Evolutionary conservation across 2,797 vertebrate species (phyloP), one percentile per base, ranked within the genome.

Genomic region (Acridotheres tristis): DNA sequence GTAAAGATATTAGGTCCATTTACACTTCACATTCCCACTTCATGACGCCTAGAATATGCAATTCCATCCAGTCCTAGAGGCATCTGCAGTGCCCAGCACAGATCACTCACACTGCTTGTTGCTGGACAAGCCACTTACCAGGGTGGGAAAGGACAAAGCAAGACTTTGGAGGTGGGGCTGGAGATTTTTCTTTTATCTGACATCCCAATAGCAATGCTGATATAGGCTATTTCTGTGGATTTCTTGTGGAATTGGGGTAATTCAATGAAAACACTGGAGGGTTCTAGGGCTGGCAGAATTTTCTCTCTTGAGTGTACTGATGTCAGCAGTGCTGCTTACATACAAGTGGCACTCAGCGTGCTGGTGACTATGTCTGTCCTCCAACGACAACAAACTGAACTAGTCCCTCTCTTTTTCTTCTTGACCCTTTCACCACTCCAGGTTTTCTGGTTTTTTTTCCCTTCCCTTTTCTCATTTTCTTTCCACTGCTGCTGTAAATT

Each of bases 401-500:
- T 15, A 48, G 16, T n/a, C 38, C 29, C 29, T 71, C 32, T 90
- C 34, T 71, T 89, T 71, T 43, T 88, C 57, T 55, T 85, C 55
- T 93, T 90, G 43, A 72, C 45, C 29, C 55, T 74, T 77, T 89
- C 38, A 22, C 27, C 27, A 40, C 30, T 77, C 45, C n/a, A 75
- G 22, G 12, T 69, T 73, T 85, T 68, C 30, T 71, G 10, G 1
- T 2, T 26, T 47, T n/a, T 20, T 86, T 38, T 30, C 13, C 5
- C 11, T 71, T 58, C 11, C 8, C 3, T 40, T 84, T 91, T 69
- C 34, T 91, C 20, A 45, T 94, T 90, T 85, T 53, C 59, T 79
- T 83, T 47, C 38, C 43, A 30, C 29, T 29, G 20, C 59, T 89
- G 54, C 62, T 75, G 50, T 55, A 94, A 94, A 86, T 76, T 29